phyloP scores from a whole-genome alignment of 2,113 vertebrate species.

The Eurystomus gularis region DNA sequence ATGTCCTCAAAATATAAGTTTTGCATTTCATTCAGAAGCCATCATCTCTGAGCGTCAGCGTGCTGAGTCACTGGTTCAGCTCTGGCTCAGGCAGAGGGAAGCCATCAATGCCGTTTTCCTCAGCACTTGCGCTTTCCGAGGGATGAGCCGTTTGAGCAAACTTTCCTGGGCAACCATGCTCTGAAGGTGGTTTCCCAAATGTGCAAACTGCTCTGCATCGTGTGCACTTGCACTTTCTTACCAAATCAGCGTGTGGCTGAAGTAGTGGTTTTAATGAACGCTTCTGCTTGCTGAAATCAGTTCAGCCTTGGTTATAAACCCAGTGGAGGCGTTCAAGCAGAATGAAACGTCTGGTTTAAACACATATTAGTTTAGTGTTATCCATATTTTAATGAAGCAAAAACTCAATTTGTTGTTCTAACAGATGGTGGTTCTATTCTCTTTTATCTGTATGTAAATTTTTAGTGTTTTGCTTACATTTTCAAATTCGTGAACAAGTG shows the following conservation, averaged over 20 bases:
- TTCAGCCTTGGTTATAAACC: background rate
- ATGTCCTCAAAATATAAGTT: background rate
- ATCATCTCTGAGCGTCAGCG: fast-evolving
- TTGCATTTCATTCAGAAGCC: background rate
- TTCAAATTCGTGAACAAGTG: background rate
- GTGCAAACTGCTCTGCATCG: background rate
- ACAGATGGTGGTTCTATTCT: background rate
- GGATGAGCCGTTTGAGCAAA: background rate
- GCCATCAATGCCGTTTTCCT: background rate
- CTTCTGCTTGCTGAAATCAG: background rate
- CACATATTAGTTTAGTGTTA: constrained; percentile 14
- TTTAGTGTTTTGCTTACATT: background rate
- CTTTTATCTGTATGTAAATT: background rate
- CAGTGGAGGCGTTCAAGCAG: background rate
- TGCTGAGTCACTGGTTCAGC: constrained; percentile 42
- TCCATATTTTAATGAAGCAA: background rate
- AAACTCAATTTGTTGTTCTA: background rate
- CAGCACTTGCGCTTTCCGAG: background rate
- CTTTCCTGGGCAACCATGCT: background rate
- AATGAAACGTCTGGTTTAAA: background rate
- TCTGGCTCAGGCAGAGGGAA: background rate
- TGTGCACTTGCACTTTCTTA: background rate
- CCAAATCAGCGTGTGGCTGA: background rate
- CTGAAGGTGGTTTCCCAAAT: background rate
- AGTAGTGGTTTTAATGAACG: background rate